These are phyloP conservation scores for Steatocranus sp. DNA, from an alignment of 2,797 vertebrate genomes.

Conservation along the genomic window DNA sequence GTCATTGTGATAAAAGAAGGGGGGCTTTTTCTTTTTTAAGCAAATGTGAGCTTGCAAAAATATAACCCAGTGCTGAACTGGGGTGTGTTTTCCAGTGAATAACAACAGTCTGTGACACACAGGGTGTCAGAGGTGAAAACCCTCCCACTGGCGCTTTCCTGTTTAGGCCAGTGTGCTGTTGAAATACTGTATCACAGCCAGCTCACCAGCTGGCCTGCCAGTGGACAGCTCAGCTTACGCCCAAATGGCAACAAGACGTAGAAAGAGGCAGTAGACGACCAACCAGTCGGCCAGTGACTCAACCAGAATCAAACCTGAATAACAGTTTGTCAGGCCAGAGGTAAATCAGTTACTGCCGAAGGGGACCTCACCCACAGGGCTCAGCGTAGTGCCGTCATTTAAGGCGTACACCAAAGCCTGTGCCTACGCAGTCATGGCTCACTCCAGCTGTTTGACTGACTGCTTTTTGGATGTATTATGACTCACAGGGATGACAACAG, in stretches of 20 bases:
- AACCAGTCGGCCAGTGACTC: neutral
- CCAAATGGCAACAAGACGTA: neutral
- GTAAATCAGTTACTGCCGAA: constrained; percentile 43
- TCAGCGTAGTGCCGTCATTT: neutral
- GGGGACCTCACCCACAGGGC: constrained; percentile 14
- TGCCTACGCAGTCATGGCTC: neutral
- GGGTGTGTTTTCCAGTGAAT: constrained; percentile 55
- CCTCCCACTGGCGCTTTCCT: constrained; percentile 64
- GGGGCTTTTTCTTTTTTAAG: constrained; percentile 13
- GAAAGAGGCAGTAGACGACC: neutral
- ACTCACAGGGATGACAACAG: constrained; percentile 22
- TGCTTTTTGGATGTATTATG: constrained; percentile 22
- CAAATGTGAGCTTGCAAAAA: constrained; percentile 25
- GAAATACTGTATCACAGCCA: constrained; percentile 26
- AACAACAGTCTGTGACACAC: constrained; percentile 46
- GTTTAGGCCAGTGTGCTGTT: constrained; percentile 36
- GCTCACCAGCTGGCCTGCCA: neutral
- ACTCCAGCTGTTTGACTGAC: constrained; percentile 43
- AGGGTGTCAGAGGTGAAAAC: constrained; percentile 58
- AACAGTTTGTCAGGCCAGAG: constrained; percentile 11
- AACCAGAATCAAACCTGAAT: neutral
- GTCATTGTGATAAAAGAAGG: neutral
- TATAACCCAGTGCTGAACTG: constrained; percentile 40
- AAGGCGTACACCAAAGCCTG: neutral
- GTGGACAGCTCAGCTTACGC: neutral